phyloP scores from a whole-genome alignment of 1,140 invertebrate genomes.

The Triops longicaudatus region DNA sequence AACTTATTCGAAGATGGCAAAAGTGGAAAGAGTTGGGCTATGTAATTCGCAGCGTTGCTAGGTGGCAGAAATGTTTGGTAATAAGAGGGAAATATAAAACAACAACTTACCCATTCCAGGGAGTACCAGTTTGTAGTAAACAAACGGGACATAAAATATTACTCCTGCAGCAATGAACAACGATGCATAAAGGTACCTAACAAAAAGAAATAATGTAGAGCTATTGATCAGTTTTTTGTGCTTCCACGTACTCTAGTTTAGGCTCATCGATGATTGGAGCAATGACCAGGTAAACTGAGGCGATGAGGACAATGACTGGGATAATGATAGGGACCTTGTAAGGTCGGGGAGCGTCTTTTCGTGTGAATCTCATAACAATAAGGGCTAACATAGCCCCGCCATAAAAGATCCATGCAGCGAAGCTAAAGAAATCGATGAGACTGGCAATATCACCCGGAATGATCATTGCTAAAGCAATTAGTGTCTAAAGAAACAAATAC shows the following conservation, averaged over 20 bases:
- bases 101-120: constrained; percentile 36
- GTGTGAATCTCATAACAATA: constrained; percentile 76
- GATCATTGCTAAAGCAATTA: constrained; percentile 59
- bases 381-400: constrained; percentile 79
- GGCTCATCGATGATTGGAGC: constrained; percentile 88
- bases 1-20: neutral
- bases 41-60: too few species aligned
- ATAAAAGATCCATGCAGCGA: constrained; percentile 92
- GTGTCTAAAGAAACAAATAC: constrained; percentile 33
- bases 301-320: constrained; percentile 74
- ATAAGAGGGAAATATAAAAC: neutral
- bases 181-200: constrained; percentile 68
- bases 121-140: constrained; percentile 39
- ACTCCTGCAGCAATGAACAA: constrained; percentile 79
- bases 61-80: neutral
- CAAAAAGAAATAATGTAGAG: constrained; percentile 36
- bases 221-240: neutral
- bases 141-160: constrained; percentile 60
- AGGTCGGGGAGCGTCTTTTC: constrained; percentile 74
- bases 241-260: constrained; percentile 56
- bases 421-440: constrained; percentile 90
- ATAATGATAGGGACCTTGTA: constrained; percentile 88
- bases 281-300: constrained; percentile 83
- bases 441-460: constrained; percentile 79
- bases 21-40: too few species aligned